These are phyloP conservation scores for Zaprionus inermis DNA, from an alignment of 1,140 invertebrate genomes.

Conservation along the genomic window DNA sequence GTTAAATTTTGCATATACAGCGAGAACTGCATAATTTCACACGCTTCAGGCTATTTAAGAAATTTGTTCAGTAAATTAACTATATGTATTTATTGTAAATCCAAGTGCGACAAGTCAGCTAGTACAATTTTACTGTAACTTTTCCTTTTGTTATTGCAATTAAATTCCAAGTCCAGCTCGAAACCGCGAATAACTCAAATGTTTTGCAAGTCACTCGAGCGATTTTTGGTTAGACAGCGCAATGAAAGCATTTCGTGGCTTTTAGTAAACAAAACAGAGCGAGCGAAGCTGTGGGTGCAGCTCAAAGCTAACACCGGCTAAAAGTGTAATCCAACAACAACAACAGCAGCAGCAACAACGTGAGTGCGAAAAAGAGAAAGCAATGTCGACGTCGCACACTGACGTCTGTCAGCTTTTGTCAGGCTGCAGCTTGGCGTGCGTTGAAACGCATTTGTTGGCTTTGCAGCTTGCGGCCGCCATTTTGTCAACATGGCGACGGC, in stretches of 20 bases:
- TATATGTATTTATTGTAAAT: background rate
- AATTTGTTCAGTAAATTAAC: background rate
- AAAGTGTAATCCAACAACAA: conserved; percentile 60
- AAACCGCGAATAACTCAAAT: conserved; percentile 5
- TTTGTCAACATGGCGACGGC: conserved; percentile 64
- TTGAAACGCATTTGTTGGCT: conserved; percentile 61
- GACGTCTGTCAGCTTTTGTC: conserved; percentile 57
- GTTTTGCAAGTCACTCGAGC: conserved; percentile 10
- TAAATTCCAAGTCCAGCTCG: background rate
- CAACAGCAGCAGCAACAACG: conserved; percentile 29
- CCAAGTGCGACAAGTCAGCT: no score
- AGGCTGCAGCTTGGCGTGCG: conserved; percentile 16
- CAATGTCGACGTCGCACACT: background rate
- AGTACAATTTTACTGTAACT: background rate
- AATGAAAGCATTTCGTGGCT: conserved; percentile 24
- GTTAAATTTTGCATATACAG: background rate
- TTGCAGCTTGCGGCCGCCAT: conserved; percentile 76
- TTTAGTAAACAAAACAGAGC: conserved; percentile 37
- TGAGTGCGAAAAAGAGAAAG: background rate
- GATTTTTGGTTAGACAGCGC: background rate
- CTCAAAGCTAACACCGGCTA: conserved; percentile 46
- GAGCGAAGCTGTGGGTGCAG: background rate
- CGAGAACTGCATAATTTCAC: background rate
- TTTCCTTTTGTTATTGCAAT: background rate
- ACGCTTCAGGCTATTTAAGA: background rate